Evolutionary conservation across 2,888 invertebrate genomes (phyloP), one percentile per base, ranked within the genome.

Genomic region (Sarcophaga subvicina): DNA sequence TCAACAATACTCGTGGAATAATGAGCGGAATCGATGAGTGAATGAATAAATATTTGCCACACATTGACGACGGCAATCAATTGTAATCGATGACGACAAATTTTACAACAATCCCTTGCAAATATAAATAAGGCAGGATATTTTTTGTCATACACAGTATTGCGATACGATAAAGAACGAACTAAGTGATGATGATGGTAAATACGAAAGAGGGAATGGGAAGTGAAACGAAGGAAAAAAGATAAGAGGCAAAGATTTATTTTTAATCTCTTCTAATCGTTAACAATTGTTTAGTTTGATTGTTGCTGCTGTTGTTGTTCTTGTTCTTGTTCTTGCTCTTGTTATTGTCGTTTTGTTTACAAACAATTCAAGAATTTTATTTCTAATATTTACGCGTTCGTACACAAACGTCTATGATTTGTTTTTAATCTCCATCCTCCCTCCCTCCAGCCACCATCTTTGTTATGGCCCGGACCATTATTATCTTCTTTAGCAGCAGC

Each of bases 41-140:
- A 54, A 69, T 73, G 64, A 60, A 66, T 71, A 84, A 80, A 84
- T 84, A 80, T 84, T 76, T 84, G 25, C 80, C 84, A 76, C 76
- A 80, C 72, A 83, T 72, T 83, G 78, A 72, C 62, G n/a, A 62
- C 62, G n/a, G 17, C 17, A 12, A 62, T 17, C 62, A 62, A 62
- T 54, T 54, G 12, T 37, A 37, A 37, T 37, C 37, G 37, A 37
- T 0, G 59, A 17, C 59, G 59, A 59, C 59, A 59, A 67, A 80
- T 80, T 76, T 71, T 71, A 76, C 70, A 84, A 66, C 14, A 84
- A 66, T 49, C 49, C 4, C 49, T 49, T 14, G 49, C 14, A 49
- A 49, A 62, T 72, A 70, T 60, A 80, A 80, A 80, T 71, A 78
- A 83, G 0, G 60, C 25, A 45, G 47, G 47, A 69, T 62, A 78